Evolutionary conservation across 2,888 invertebrate genomes (phyloP), one percentile per base, ranked within the genome.

Genomic region (Fragum whitleyi): DNA sequence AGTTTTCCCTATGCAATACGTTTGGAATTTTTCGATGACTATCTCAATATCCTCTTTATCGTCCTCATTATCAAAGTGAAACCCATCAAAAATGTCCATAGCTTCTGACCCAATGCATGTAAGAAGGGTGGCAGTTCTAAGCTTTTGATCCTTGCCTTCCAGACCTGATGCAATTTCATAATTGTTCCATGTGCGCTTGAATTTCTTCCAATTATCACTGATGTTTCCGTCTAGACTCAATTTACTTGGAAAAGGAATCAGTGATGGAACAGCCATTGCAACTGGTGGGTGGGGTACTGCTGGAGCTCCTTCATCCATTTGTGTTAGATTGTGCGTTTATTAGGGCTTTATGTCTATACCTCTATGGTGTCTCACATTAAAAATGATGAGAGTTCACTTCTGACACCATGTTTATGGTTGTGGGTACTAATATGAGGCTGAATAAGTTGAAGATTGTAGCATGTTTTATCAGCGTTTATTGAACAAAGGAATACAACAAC

Each of bases 71-170:
- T 72, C 79, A 42, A 79, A 79, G 6, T 61, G 42, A 9, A 79
- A 67, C 14, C 75, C 79, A 26, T 80, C 73, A 29, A 73, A 80
- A 9, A 80, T n/a, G 51, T 71, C 57, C 55, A 77, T 36, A 16
- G 74, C 81, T 19, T 77, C 77, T 16, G 51, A 32, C 1, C 80
- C 76, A 47, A 82, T 76, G 29, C 73, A 79, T 53, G 75, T 75
- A 11, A 76, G 29, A 1, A 82, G 53, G 16, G 76, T 79, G 6
- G 82, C 81, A 7, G 76, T 77, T 29, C 74, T 36, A 14, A 71
- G 28, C 59, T 51, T 32, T 23, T 16, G 23, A 21, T 69, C 68
- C 51, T 80, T 76, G 5, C 16, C 26, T 19, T 16, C 21, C 7
- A 76, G 62, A 19, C 74, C 77, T 2, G 65, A 32, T 5, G 77